These are phyloP conservation scores for Halictus rubicundus DNA, from an alignment of 1,140 invertebrate genomes.

Conservation along the genomic window DNA sequence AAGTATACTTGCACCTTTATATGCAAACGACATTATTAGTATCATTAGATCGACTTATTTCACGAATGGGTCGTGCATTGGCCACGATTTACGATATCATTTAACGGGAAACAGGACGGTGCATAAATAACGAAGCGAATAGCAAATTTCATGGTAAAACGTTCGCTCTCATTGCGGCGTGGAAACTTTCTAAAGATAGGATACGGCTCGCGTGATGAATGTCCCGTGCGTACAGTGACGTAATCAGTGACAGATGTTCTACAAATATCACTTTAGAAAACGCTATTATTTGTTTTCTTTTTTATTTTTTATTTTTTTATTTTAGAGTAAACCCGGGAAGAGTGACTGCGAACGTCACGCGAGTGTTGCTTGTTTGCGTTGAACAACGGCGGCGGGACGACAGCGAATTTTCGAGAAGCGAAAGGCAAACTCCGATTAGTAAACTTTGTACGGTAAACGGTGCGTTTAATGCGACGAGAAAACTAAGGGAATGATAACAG, in stretches of 20 bases:
- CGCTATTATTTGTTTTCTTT: neutral
- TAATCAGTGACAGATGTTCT: conserved; percentile 30
- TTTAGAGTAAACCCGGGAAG: neutral
- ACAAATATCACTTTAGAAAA: conserved; percentile 27
- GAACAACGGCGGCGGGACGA: neutral
- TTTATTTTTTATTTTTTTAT: no score
- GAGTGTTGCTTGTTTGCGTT: neutral
- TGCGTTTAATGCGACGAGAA: neutral
- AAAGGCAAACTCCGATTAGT: neutral
- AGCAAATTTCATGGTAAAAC: conserved; percentile 16
- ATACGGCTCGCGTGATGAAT: neutral
- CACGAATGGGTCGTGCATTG: neutral
- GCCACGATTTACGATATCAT: neutral
- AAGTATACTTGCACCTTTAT: no score
- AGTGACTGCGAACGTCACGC: neutral
- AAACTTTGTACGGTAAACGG: neutral
- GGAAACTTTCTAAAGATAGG: neutral
- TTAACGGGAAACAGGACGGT: neutral
- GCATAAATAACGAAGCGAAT: conserved; percentile 4
- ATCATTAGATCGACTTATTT: conserved; percentile 1
- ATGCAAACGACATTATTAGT: no score
- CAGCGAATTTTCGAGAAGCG: neutral
- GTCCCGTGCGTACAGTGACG: neutral
- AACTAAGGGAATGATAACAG: neutral
- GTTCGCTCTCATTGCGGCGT: neutral